Percentiles rank a stretch among this genome's conserved stretches.
These are phyloP conservation scores for Iguana delicatissima DNA, from an alignment of 2,797 vertebrate species.

Conservation along the genomic window DNA sequence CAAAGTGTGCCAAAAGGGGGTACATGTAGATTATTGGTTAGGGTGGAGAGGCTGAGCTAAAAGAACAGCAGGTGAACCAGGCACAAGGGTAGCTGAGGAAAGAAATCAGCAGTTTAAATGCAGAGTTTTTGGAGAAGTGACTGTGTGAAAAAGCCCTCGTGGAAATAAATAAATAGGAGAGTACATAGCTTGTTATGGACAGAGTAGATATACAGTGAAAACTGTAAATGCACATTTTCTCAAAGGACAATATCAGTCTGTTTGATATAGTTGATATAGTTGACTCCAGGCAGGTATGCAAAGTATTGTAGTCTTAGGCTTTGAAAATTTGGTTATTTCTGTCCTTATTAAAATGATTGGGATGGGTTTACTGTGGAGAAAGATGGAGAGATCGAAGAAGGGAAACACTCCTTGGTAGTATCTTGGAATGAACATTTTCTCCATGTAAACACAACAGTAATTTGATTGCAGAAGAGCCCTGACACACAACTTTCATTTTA, in stretches of 20 bases:
- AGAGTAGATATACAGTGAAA: neutral
- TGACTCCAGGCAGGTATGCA: neutral
- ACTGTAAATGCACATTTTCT: neutral
- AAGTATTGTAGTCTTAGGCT: neutral
- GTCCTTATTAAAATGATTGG: neutral
- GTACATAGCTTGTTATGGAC: no score
- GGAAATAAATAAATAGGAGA: neutral
- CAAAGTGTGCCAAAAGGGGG: no score
- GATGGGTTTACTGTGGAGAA: neutral
- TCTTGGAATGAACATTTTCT: neutral
- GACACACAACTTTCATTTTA: constrained; percentile 21
- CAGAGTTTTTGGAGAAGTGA: neutral
- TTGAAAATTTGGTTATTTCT: neutral
- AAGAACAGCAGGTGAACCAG: neutral
- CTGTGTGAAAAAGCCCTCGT: no score
- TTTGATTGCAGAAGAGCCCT: constrained; percentile 34
- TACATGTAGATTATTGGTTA: neutral
- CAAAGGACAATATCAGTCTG: neutral
- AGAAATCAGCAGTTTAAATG: no score
- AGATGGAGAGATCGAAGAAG: neutral
- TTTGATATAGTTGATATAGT: neutral
- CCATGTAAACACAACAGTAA: constrained; percentile 31
- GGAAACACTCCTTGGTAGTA: neutral
- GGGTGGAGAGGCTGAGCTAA: neutral
- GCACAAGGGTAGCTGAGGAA: neutral